These are phyloP conservation scores for Myotis myotis DNA, from an alignment of 2,797 vertebrate species.

Conservation along the genomic window DNA sequence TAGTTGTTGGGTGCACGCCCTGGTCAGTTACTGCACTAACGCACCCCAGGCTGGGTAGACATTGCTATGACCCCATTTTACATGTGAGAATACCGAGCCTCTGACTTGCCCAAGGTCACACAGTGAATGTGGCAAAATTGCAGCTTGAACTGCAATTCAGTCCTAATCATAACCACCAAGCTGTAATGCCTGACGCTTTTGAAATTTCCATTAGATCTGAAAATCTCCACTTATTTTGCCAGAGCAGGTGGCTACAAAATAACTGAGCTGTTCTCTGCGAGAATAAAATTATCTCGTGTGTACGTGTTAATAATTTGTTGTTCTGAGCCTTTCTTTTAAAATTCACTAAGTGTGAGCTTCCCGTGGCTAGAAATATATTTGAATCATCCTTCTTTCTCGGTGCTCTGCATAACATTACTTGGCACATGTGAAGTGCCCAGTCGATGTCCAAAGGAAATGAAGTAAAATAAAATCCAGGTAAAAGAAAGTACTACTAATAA, in stretches of 20 bases:
- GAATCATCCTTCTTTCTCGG: slow-evolving; percentile 1
- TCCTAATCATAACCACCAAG: not conserved
- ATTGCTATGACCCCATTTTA: not conserved
- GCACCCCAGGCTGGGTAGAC: not conserved
- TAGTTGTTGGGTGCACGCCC: not conserved
- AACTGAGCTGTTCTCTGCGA: slow-evolving; percentile 3
- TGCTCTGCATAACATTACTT: not conserved
- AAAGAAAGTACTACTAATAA: not conserved
- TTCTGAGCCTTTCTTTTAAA: slow-evolving; percentile 18
- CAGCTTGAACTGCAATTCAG: not conserved
- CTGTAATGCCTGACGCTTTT: not conserved
- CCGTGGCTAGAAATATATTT: not conserved
- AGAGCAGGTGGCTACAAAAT: slow-evolving; percentile 5
- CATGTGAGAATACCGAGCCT: not conserved
- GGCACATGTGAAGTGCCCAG: not conserved
- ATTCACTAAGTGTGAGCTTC: slow-evolving; percentile 26
- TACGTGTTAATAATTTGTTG: not conserved
- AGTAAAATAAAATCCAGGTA: slow-evolving; percentile 1
- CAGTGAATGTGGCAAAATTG: not conserved
- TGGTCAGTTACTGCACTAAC: not conserved
- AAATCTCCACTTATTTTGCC: slow-evolving; percentile 1
- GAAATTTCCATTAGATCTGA: not conserved
- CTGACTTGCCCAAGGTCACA: not conserved
- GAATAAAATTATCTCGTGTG: not conserved
- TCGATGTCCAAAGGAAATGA: not conserved